These are phyloP conservation scores for Drosophila affinis DNA, from an alignment of 2,888 invertebrate genomes.

Conservation along the genomic window DNA sequence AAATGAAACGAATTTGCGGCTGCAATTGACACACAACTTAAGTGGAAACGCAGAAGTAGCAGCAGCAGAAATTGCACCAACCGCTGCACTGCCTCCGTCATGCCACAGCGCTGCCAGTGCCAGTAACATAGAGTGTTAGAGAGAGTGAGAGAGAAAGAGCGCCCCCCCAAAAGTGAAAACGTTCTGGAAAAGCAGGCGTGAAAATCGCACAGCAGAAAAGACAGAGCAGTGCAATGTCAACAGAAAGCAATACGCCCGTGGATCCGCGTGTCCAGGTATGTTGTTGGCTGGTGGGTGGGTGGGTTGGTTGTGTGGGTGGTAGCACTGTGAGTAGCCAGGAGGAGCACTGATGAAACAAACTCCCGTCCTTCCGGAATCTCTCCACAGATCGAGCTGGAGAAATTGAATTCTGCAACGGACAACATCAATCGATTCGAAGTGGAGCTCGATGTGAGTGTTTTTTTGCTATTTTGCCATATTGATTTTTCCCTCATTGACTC, in stretches of 20 bases:
- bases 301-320: too few relatives aligned
- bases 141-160: not conserved
- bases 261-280: conserved; percentile 92
- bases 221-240: conserved; percentile 76
- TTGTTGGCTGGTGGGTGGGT: conserved; percentile 7
- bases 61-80: conserved; percentile 3
- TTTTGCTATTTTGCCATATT: conserved; percentile 40
- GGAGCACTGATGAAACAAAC: not conserved
- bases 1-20: conserved; percentile 30
- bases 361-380: not conserved
- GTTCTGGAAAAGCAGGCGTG: not conserved
- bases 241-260: conserved; percentile 87
- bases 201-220: conserved; percentile 7
- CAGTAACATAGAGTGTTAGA: not conserved
- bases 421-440: conserved; percentile 96
- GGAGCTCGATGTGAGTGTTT: conserved; percentile 89
- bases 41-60: conserved; percentile 2
- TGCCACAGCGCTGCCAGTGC: conserved; percentile 11
- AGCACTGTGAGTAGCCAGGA: not conserved
- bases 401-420: conserved; percentile 95
- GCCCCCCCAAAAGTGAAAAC: not conserved
- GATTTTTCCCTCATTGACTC: conserved; percentile 28
- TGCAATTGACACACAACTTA: conserved; percentile 7
- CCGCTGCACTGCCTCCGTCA: conserved; percentile 37
- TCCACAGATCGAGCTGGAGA: conserved; percentile 91